phyloP scores from a whole-genome alignment of 2,888 invertebrate genomes.

The Criorhina ranunculi region DNA sequence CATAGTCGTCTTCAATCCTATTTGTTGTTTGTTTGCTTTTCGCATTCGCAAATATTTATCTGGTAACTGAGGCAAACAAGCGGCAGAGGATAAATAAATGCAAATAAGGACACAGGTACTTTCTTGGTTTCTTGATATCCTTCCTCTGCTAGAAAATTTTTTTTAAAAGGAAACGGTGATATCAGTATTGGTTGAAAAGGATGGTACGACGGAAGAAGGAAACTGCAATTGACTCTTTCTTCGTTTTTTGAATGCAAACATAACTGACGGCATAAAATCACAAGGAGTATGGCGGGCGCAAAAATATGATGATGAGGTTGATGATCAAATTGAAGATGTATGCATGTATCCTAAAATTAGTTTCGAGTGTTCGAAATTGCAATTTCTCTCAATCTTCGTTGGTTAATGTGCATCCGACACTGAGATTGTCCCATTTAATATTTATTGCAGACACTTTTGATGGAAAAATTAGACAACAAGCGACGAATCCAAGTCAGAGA shows the following conservation, averaged over 20 bases:
- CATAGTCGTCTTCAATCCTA: constrained; percentile 49
- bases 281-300: constrained; percentile 1
- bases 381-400: constrained; percentile 1
- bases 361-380: constrained; percentile 36
- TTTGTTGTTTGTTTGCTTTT: constrained; percentile 68
- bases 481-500: constrained; percentile 28
- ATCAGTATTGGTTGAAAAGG: constrained; percentile 46
- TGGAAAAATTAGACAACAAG: constrained; percentile 46
- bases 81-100: constrained; percentile 62
- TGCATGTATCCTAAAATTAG: constrained; percentile 54
- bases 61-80: constrained; percentile 61
- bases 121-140: background rate
- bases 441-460: constrained; percentile 37
- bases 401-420: constrained; percentile 5
- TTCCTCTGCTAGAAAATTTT: constrained; percentile 4
- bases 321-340: constrained; percentile 50
- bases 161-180: constrained; percentile 28
- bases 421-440: constrained; percentile 43
- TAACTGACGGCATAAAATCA: constrained; percentile 17
- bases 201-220: constrained; percentile 22
- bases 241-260: constrained; percentile 53
- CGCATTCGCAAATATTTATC: constrained; percentile 68
- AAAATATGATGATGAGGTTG: constrained; percentile 7
- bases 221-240: constrained; percentile 52
- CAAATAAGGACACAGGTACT: constrained; percentile 57